Conservation (phyloP, 2,113 vertebrate genomes). For the Willisornis vidua region DNA sequence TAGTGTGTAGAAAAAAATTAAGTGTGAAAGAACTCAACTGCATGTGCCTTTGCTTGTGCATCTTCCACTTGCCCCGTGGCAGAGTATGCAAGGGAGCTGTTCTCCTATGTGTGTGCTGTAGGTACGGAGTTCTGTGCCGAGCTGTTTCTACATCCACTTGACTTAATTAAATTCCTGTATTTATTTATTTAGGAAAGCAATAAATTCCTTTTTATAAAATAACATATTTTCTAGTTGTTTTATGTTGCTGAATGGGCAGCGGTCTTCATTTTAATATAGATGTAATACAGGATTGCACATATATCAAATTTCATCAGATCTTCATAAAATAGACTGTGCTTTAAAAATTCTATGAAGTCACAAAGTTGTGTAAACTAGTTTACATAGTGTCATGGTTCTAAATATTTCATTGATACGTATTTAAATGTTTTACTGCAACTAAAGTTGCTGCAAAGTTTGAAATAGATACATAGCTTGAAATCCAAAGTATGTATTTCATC, state of each 20-base stretch:
- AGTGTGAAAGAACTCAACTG: neutral
- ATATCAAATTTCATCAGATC: neutral
- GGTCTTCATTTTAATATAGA: neutral
- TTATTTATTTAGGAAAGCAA: neutral
- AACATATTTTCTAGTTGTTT: neutral
- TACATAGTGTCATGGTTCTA: neutral
- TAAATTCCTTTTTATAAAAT: neutral
- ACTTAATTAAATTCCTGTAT: neutral
- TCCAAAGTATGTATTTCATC: neutral
- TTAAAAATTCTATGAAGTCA: neutral
- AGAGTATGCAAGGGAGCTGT: neutral
- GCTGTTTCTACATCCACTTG: neutral
- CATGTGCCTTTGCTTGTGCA: neutral
- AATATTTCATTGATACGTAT: neutral
- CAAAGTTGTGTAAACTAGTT: neutral
- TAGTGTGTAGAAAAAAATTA: fast-evolving
- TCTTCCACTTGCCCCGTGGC: neutral
- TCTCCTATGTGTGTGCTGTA: neutral
- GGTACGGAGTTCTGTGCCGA: neutral
- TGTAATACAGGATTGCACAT: neutral
- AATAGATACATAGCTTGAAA: neutral
- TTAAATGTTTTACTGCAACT: neutral
- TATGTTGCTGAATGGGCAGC: neutral
- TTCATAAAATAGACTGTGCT: neutral
- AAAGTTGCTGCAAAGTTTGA: neutral